Percentiles rank a stretch among this genome's conserved stretches.
phyloP scores from a whole-genome alignment of 2,113 vertebrate genomes.

The Abramis brama region DNA sequence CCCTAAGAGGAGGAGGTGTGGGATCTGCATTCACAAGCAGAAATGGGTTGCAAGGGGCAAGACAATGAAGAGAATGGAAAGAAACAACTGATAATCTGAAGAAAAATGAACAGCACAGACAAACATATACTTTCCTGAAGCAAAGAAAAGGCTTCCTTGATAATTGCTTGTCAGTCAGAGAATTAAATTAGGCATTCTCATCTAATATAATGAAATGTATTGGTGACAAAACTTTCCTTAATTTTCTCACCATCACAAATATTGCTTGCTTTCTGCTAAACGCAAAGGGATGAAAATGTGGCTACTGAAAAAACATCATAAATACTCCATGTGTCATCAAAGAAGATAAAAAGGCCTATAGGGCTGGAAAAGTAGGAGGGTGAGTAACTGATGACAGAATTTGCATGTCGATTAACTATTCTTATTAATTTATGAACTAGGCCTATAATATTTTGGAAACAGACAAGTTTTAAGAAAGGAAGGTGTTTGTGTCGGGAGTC shows the following conservation, averaged over 20 bases:
- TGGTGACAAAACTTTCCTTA: neutral
- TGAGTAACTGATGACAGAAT: conserved; percentile 8
- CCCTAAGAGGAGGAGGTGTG: conserved; percentile 17
- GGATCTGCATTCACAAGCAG: conserved; percentile 41
- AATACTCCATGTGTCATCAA: neutral
- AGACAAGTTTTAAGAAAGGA: neutral
- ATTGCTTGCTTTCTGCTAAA: neutral
- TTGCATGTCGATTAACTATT: neutral
- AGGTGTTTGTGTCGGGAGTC: neutral
- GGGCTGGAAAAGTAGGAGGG: neutral
- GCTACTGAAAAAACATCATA: neutral
- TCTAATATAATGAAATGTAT: neutral
- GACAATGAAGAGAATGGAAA: conserved; percentile 9
- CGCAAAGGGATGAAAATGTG: neutral
- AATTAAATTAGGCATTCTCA: neutral
- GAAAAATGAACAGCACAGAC: conserved; percentile 15
- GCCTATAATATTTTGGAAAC: neutral
- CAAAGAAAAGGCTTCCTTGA: conserved; percentile 4
- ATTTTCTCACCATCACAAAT: neutral
- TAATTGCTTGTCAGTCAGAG: neutral
- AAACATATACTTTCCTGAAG: neutral
- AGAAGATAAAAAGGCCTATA: neutral
- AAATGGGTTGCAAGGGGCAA: conserved; percentile 14
- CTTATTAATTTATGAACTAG: neutral
- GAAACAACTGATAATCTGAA: conserved; percentile 4